Conservation (phyloP, 2,113 vertebrate species). For the Archilochus colubris region DNA sequence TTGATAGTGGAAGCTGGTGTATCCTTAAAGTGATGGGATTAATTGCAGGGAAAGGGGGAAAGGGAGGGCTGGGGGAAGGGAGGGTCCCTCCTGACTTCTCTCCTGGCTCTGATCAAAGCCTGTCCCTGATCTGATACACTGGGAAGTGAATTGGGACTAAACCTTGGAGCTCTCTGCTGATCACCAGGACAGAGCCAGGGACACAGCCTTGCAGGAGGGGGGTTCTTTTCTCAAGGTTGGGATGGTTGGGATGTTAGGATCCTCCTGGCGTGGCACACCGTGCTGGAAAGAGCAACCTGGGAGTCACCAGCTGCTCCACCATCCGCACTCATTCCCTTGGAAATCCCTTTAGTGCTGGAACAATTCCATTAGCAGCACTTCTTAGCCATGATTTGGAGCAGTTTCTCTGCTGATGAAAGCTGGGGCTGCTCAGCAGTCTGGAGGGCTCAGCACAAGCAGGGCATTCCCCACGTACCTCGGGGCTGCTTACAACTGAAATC, state of each 20-base stretch:
- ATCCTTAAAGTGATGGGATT: conserved; percentile 24
- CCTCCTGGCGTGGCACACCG: neutral
- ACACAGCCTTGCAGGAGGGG: neutral
- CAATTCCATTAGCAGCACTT: conserved; percentile 58
- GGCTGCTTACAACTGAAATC: conserved; percentile 35
- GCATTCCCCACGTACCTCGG: neutral
- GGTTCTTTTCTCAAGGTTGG: neutral
- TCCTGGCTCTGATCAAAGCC: neutral
- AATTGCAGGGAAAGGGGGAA: neutral
- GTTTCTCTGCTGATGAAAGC: neutral
- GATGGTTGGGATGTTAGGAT: neutral
- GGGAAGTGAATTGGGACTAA: neutral
- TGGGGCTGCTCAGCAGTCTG: neutral
- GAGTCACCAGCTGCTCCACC: conserved; percentile 20
- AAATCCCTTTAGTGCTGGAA: conserved; percentile 61
- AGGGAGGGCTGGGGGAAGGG: neutral
- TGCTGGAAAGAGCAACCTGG: neutral
- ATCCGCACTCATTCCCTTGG: neutral
- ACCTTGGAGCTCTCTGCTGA: fast-evolving
- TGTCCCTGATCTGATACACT: neutral
- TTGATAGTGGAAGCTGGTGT: neutral
- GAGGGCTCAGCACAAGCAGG: neutral
- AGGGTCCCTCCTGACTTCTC: neutral
- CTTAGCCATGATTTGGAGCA: neutral
- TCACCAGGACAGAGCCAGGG: neutral